These are phyloP conservation scores for Collichthys lucidus DNA, from an alignment of 2,113 vertebrate species.

Conservation along the genomic window DNA sequence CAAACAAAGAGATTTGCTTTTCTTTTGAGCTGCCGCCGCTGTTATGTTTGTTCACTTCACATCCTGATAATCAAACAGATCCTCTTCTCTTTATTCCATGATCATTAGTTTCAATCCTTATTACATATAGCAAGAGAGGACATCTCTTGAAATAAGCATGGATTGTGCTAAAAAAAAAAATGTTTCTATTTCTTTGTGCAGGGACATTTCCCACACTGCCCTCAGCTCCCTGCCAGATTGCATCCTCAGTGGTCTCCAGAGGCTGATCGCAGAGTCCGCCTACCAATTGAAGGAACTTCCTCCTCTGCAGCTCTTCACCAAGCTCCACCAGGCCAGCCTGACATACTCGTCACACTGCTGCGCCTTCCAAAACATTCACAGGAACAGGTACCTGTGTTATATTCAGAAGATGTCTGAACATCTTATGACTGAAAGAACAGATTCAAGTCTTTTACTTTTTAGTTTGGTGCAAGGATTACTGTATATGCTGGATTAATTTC, in stretches of 20 bases:
- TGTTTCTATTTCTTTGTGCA: constrained; percentile 67
- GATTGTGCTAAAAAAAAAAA: background rate
- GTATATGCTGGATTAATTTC: too few relatives aligned
- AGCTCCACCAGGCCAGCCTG: constrained; percentile 89
- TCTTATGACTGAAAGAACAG: background rate
- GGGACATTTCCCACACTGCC: constrained; percentile 92
- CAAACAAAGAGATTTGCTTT: constrained; percentile 25
- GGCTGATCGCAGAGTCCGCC: constrained; percentile 87
- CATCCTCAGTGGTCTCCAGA: constrained; percentile 88
- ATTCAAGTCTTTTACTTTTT: too few relatives aligned
- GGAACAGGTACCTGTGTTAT: constrained; percentile 69
- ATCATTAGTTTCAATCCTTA: background rate
- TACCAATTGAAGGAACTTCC: constrained; percentile 91
- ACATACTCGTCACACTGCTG: constrained; percentile 98
- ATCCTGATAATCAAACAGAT: background rate
- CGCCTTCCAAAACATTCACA: constrained; percentile 88
- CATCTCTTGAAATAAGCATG: background rate
- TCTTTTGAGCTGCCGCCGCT: constrained; percentile 6
- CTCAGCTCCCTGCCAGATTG: constrained; percentile 88
- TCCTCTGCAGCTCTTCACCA: constrained; percentile 85
- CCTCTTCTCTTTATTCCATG: background rate
- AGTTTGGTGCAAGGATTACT: too few relatives aligned
- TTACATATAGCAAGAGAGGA: background rate
- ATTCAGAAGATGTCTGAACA: background rate
- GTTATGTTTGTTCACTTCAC: background rate